Percentiles rank a stretch among this genome's conserved stretches.
These are phyloP conservation scores for Eristalis pertinax DNA, from an alignment of 2,888 invertebrate genomes.

Conservation along the genomic window DNA sequence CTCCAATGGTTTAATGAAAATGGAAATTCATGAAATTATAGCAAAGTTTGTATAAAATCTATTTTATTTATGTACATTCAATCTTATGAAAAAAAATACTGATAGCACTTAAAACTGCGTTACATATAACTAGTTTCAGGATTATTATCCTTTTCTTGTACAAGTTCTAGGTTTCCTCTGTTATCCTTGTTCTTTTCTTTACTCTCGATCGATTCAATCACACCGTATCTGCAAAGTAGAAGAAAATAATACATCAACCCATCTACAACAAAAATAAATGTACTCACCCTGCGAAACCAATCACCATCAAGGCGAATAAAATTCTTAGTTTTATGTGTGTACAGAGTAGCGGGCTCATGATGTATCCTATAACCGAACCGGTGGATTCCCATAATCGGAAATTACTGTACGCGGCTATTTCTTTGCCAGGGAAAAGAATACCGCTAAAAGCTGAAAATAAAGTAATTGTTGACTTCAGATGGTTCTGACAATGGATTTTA, in stretches of 20 bases:
- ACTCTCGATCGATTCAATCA: conserved; percentile 77
- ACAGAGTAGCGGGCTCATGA: conserved; percentile 89
- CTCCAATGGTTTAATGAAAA: no score
- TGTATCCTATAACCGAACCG: conserved; percentile 93
- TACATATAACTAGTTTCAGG: conserved; percentile 18
- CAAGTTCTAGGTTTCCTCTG: conserved; percentile 67
- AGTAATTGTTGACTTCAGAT: not conserved
- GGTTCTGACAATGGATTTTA: not conserved
- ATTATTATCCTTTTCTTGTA: conserved; percentile 55
- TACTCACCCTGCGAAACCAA: conserved; percentile 89
- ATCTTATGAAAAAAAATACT: conserved; percentile 16
- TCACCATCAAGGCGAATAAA: conserved; percentile 85
- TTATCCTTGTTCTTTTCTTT: conserved; percentile 69
- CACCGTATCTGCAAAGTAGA: conserved; percentile 76
- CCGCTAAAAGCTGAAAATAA: conserved; percentile 88
- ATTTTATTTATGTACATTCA: not conserved
- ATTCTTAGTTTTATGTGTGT: conserved; percentile 87
- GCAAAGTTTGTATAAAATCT: no score
- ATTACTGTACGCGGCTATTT: conserved; percentile 96
- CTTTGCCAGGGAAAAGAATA: conserved; percentile 90
- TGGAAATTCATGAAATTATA: no score
- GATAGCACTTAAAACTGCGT: not conserved
- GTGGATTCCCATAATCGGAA: conserved; percentile 95
- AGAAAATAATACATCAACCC: not conserved
- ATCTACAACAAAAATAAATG: not conserved